Evolutionary conservation across 2,113 vertebrate species (phyloP), one percentile per base, ranked within the genome.

Genomic region (Epinephelus cyanopodus): DNA sequence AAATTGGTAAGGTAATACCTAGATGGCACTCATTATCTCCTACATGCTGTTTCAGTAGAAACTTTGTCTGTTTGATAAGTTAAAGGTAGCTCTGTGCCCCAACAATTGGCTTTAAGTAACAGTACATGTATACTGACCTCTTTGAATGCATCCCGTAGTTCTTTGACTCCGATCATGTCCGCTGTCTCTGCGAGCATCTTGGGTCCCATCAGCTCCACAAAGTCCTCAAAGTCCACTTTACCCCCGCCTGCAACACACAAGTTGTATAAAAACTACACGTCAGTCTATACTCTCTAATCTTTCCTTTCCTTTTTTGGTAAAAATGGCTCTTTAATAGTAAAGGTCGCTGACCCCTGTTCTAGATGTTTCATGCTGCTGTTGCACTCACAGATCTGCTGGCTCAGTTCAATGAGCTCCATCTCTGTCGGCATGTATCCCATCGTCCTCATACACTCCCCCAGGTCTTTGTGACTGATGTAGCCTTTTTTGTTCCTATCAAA

Each of bases 351-450:
- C 29, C 29, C 29, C 29, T 29, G 29, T 29, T 1, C 17, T 33
- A 14, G 11, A 3, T 69, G 48, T 74, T 21, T 47, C 25, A n/a
- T 25, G 15, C 25, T 45, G 19, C 2, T 21, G 60, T 9, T 60
- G 17, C 14, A 94, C 95, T 95, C 84, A 96, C 95, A 65, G 89
- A 98, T 94, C 57, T 97, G 95, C 89, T 99, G 97, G 4, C 97
- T 97, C 73, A 96, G 87, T 52, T 95, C 95, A 10, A 96, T 96
- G 69, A 96, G 94, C 84, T 98, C 98, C 98, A 99, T 99, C 94
- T 99, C 98, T 0, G 98, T 99, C 48, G 98, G 98, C 98, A 99
- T 99, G 94, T 98, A 99, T 1, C 98, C 98, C 96, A 99, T 95
- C 0, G 95, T 97, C 84, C 98, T 92, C 95, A 96, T 96, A 84